Base-by-base conservation (phyloP, 2,113 vertebrate genomes). In the Sciurus niger region DNA sequence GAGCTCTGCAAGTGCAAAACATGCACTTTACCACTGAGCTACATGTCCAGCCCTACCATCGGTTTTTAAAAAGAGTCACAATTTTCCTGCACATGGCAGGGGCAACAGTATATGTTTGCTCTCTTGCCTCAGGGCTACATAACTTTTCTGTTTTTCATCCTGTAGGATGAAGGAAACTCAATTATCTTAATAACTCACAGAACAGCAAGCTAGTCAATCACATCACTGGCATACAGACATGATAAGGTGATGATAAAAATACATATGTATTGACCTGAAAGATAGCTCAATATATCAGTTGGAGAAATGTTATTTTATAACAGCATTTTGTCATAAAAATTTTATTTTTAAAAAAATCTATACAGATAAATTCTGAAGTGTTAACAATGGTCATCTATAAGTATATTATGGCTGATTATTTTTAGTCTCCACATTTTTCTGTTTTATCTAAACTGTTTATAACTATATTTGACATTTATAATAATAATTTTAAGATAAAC, bases 381-480 rank as follows among this genome's bases (percentile, higher is more conserved):
- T 74, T 84, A 40, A 80, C 11, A 63, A 73, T n/a, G 4, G 0
- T 84, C 20, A 95, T 90, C 8, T 87, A 84, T 18, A 22, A 20
- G 37, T 84, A 13, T 28, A 84, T 65, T 58, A 55, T 32, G 30
- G 24, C 2, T 76, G 55, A 84, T 80, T 80, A 88, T 79, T 10
- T 76, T 58, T 70, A 63, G 65, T 24, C 2, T 84, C 79, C 25
- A 20, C 0, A 60, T 46, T 65, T 95, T 76, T 79, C 8, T 86
- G 11, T 53, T 91, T 86, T 78, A 77, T 28, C 60, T 86, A 30
- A 73, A 51, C 63, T 68, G 83, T 74, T 46, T n/a, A 73, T 58
- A 90, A 65, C 24, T 60, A 34, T 46, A 48, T 72, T 89, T 89
- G 20, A 77, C 51, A 80, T 95, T 88, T 28, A 84, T 37, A 76